A percentile compares a stretch with the other conserved stretches of the same genome.
These are phyloP conservation scores for Dryobates pubescens DNA, from an alignment of 2,797 vertebrate genomes.

Conservation along the genomic window DNA sequence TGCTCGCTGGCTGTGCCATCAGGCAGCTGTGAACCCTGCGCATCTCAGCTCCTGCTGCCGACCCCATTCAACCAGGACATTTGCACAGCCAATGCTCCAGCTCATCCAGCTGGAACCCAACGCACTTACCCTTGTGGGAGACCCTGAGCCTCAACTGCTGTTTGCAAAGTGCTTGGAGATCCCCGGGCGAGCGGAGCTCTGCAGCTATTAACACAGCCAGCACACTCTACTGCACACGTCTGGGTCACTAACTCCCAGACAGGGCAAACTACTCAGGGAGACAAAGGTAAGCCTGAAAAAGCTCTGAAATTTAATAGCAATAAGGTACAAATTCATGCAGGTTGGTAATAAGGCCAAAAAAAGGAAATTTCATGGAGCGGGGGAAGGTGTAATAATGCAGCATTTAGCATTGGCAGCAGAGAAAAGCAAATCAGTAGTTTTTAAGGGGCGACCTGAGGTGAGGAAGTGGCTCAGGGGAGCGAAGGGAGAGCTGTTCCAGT, in stretches of 20 bases:
- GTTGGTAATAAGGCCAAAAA: background rate
- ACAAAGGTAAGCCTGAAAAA: background rate
- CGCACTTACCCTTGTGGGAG: rapidly evolving
- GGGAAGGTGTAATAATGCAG: background rate
- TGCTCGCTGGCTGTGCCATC: rapidly evolving
- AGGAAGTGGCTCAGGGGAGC: background rate
- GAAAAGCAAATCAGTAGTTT: slow-evolving; percentile 15
- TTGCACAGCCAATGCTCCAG: background rate
- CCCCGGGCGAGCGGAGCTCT: rapidly evolving
- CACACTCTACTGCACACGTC: background rate
- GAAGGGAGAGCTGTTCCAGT: slow-evolving; percentile 15
- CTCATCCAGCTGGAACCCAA: slow-evolving; percentile 22
- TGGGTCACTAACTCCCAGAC: slow-evolving; percentile 14
- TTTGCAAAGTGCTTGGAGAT: background rate
- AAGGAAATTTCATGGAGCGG: background rate
- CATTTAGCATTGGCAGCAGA: background rate
- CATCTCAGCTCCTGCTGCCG: background rate
- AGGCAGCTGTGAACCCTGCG: rapidly evolving
- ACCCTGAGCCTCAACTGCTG: background rate
- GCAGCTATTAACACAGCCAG: background rate
- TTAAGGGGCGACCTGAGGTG: background rate
- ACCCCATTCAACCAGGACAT: background rate
- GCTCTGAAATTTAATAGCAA: background rate
- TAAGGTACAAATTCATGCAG: background rate
- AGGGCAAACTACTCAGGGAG: background rate